Base-by-base conservation (phyloP, 2,797 vertebrate genomes). In the Eulemur mongoz region DNA sequence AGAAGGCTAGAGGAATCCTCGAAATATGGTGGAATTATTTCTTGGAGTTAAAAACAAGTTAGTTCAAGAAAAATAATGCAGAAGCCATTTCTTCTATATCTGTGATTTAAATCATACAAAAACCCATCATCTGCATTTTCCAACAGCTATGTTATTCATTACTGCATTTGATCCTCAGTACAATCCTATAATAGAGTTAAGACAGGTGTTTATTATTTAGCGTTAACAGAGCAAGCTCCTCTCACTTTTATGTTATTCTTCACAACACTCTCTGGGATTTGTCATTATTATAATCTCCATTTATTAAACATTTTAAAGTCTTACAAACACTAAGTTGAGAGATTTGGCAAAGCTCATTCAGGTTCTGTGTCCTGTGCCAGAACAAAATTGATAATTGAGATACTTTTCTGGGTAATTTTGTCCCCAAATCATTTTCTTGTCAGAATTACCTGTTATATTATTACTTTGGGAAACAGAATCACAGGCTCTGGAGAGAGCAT, bases 241-340 rank as follows among this genome's bases (percentile, higher is more conserved):
- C 43, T 96, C 63, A 85, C 67, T 89, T 81, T 52, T 72, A 50
- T 69, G 54, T 52, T 92, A 45, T 86, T 89, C 57, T 95, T 96
- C 35, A 65, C 13, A 83, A 15, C 12, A 81, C 15, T 73, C 69
- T 75, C 40, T 76, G 48, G 52, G 25, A 83, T 76, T 82, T 93
- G 54, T 85, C 59, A 70, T 91, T 80, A 82, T 59, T 76, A 69
- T 61, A 79, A 94, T 54, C 70, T 80, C 76, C 54, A 67, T 79
- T 92, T 82, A 63, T 72, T 75, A 96, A 89, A 93, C 61, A 86
- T 89, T 86, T 92, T 91, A 72, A 80, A 57, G 69, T 23, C 91
- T 95, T 94, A 73, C 93, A 88, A 93, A 81, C 90, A 91, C 45
- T 59, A 85, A 85, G 5, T 88, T 75, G 57, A 94, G 38, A 78